Evolutionary conservation across 2,888 invertebrate species (phyloP).

Genomic region (Stegophylla sp.): DNA sequence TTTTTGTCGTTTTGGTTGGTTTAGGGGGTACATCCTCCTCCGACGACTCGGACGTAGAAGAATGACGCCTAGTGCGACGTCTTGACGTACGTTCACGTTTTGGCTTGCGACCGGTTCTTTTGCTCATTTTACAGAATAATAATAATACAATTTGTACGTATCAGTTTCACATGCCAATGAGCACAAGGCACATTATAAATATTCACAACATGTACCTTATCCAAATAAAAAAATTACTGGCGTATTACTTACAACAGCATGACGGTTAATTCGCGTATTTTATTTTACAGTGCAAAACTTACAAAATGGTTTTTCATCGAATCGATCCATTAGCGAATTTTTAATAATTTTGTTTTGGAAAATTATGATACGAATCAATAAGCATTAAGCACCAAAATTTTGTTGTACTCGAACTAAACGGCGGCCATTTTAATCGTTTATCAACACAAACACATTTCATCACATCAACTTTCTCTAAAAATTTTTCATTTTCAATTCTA

Average conservation of each 20-base stretch:
- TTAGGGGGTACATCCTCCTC: conserved; percentile 41
- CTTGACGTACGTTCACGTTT: conserved; percentile 55
- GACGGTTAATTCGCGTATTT: conserved; percentile 7
- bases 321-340: conserved; percentile 38
- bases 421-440: conserved; percentile 59
- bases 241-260: conserved; percentile 42
- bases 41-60: conserved; percentile 43
- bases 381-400: conserved; percentile 32
- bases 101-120: conserved; percentile 51
- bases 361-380: conserved; percentile 38
- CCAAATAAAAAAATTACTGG: conserved; percentile 32
- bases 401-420: conserved; percentile 57
- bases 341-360: background rate
- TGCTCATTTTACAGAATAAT: conserved; percentile 43
- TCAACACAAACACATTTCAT: conserved; percentile 59
- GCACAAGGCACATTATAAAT: conserved; percentile 40
- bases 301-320: conserved; percentile 13
- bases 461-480: conserved; percentile 53
- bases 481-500: conserved; percentile 34
- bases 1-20: background rate
- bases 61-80: conserved; percentile 51
- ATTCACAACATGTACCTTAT: conserved; percentile 46
- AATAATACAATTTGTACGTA: background rate
- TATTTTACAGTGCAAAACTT: conserved; percentile 49
- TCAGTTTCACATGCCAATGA: conserved; percentile 14